Evolutionary conservation across 1,140 invertebrate genomes (phyloP).

Genomic region (Reticulitermes speratus): DNA sequence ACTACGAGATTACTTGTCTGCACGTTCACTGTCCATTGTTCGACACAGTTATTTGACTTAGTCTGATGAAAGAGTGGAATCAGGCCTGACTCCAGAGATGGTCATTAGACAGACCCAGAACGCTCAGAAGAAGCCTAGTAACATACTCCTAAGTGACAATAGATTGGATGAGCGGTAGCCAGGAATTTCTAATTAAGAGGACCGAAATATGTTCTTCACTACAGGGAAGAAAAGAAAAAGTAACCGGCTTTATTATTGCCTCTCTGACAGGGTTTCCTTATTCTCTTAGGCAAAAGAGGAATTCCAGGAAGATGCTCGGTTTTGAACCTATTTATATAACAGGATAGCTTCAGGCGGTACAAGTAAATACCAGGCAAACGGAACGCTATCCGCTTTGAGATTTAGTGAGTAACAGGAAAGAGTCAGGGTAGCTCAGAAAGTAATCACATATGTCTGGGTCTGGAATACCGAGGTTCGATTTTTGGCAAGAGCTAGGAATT

Average conservation of each 20-base stretch:
- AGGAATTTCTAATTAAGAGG: slow-evolving; percentile 16
- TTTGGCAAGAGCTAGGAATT: no score
- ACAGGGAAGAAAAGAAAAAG: not conserved
- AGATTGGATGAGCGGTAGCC: not conserved
- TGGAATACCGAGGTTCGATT: no score
- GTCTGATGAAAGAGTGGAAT: no score
- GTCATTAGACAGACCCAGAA: no score
- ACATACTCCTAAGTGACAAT: not conserved
- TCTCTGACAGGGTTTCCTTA: not conserved
- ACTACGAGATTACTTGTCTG: no score
- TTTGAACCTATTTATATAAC: not conserved
- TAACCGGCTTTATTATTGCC: not conserved
- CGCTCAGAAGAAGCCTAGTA: not conserved
- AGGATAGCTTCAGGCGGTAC: not conserved
- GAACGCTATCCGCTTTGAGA: not conserved
- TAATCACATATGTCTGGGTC: no score
- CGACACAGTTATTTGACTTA: no score
- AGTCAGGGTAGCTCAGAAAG: no score
- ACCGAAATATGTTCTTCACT: not conserved
- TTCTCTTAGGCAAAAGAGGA: not conserved
- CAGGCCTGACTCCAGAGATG: no score
- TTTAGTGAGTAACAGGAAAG: no score
- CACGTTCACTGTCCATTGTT: no score
- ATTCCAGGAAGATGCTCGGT: not conserved
- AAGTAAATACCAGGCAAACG: not conserved